A percentile compares a stretch with the other conserved stretches of the same genome.
Evolutionary conservation across 2,888 invertebrate genomes (phyloP).

Genomic region (Pandemis cinnamomeana): DNA sequence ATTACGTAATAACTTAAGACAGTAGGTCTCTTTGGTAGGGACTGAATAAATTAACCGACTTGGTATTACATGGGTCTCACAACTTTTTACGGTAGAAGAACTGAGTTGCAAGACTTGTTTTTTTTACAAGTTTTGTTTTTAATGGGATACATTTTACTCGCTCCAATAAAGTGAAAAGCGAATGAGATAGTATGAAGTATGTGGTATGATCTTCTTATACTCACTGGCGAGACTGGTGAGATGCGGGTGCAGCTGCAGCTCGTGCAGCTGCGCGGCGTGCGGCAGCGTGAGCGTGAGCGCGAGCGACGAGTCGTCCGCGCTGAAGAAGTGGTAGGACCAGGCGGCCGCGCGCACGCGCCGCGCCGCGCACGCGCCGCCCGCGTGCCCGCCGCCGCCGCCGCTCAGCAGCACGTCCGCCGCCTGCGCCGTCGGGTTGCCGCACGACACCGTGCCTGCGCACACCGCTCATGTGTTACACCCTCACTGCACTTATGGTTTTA

Average conservation of each 20-base stretch:
- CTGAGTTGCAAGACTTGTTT: no score
- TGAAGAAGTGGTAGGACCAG: conserved; percentile 98
- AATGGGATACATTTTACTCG: no score
- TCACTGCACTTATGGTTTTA: no score
- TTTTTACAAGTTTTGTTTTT: no score
- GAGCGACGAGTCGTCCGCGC: conserved; percentile 92
- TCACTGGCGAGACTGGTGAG: conserved; percentile 91
- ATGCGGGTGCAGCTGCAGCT: conserved; percentile 95
- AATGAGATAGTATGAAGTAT: no score
- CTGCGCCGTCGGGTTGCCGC: conserved; percentile 93
- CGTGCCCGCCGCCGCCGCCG: conserved; percentile 71
- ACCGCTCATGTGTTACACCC: not conserved
- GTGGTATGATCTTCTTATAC: no score
- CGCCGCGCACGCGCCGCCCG: conserved; percentile 89
- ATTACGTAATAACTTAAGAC: no score
- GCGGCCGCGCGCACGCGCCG: conserved; percentile 94
- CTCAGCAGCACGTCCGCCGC: conserved; percentile 95
- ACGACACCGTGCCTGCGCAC: conserved; percentile 86
- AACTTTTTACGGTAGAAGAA: no score
- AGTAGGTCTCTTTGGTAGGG: no score
- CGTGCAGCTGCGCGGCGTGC: conserved; percentile 93
- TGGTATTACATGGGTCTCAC: no score
- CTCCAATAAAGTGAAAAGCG: no score
- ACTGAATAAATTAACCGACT: no score
- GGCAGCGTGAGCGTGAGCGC: conserved; percentile 94